Conservation (phyloP, 2,113 vertebrate genomes). For the Brachypteracias leptosomus region DNA sequence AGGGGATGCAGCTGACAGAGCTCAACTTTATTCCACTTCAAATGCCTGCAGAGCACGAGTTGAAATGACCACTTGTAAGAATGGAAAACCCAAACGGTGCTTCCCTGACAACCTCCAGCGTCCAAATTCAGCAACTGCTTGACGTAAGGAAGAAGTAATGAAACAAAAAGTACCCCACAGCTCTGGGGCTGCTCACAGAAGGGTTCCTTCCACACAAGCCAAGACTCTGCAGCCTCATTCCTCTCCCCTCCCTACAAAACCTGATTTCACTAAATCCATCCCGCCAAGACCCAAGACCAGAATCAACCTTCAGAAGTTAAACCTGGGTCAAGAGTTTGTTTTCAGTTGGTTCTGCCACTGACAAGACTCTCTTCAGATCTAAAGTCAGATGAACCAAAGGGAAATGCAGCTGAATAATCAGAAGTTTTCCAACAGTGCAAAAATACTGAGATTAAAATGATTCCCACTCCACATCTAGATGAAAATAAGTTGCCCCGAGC, state of each 20-base stretch:
- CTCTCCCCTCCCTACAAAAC: neutral
- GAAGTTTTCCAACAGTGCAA: neutral
- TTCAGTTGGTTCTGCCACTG: neutral
- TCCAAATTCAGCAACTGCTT: neutral
- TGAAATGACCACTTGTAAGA: neutral
- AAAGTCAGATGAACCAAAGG: neutral
- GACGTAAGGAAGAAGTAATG: neutral
- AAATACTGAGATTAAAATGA: neutral
- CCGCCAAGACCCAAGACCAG: neutral
- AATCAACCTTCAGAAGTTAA: neutral
- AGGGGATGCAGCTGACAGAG: slow-evolving; percentile 31
- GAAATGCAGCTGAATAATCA: neutral
- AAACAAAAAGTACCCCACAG: neutral
- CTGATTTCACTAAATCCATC: neutral
- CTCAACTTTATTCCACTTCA: slow-evolving; percentile 45
- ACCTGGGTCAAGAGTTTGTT: neutral
- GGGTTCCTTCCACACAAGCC: neutral
- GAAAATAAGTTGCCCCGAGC: neutral
- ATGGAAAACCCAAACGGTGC: neutral
- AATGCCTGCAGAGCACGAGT: neutral
- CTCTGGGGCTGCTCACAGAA: neutral
- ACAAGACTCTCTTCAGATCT: neutral
- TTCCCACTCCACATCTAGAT: neutral
- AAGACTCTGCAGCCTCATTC: neutral
- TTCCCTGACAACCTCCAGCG: neutral